Evolutionary conservation across 92 coral and sea anemone species (phyloP).

Genomic region (Diadumene lineata): DNA sequence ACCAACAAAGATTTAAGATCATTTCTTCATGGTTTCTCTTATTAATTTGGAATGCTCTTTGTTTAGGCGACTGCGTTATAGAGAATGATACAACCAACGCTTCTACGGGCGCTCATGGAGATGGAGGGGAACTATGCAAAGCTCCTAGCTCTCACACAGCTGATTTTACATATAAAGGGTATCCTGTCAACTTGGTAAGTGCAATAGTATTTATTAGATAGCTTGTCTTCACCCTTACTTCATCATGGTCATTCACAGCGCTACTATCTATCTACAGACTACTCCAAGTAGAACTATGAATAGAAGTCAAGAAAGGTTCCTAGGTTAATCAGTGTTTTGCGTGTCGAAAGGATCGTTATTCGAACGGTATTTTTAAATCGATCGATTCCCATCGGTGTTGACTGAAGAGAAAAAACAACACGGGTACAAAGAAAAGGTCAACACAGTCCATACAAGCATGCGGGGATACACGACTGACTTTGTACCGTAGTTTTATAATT

Average conservation of each 20-base stretch:
- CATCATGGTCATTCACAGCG: conserved; percentile 1
- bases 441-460: conserved; percentile 53
- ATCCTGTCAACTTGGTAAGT: conserved; percentile 98
- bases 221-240: conserved; percentile 28
- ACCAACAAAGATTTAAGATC: background rate
- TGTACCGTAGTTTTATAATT: background rate
- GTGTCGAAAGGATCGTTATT: conserved; percentile 24
- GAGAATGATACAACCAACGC: conserved; percentile 86
- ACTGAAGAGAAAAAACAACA: conserved; percentile 76
- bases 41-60: conserved; percentile 24
- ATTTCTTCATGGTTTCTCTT: conserved; percentile 1
- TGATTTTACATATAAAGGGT: conserved; percentile 92
- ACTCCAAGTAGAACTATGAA: background rate
- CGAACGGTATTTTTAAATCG: conserved; percentile 32
- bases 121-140: conserved; percentile 55
- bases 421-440: conserved; percentile 67
- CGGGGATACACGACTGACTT: conserved; percentile 33
- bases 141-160: conserved; percentile 89
- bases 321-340: conserved; percentile 6
- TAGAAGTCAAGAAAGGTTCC: background rate
- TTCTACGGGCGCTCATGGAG: conserved; percentile 42
- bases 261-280: background rate
- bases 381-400: conserved; percentile 66
- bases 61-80: conserved; percentile 92
- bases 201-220: background rate